A percentile compares a stretch with the other conserved stretches of the same genome.
Evolutionary conservation across 2,888 invertebrate species (phyloP).

Genomic region (Tupiocoris notatus): DNA sequence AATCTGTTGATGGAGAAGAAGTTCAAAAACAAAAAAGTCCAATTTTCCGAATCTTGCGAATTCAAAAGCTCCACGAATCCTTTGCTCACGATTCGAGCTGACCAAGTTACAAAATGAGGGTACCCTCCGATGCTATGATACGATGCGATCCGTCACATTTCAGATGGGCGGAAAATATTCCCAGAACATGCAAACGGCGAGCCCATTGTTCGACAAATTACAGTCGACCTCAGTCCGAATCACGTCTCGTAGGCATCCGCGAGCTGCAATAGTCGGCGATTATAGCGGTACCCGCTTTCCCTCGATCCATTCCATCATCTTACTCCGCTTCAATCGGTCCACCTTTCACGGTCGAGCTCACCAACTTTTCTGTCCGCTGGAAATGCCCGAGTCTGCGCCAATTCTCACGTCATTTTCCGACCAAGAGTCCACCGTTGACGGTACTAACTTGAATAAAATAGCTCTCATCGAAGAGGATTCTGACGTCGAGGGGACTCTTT

Average conservation of each 20-base stretch:
- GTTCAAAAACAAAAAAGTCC: too few relatives aligned
- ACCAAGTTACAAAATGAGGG: not conserved
- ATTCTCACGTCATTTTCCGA: too few relatives aligned
- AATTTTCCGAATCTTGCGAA: not conserved
- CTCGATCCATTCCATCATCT: not conserved
- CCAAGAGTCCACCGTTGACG: too few relatives aligned
- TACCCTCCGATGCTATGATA: not conserved
- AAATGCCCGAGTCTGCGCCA: too few relatives aligned
- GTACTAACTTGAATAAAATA: too few relatives aligned
- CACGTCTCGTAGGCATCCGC: not conserved
- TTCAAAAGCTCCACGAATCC: not conserved
- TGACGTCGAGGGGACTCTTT: too few relatives aligned
- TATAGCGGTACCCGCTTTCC: not conserved
- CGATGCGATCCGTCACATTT: not conserved
- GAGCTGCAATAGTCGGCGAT: not conserved
- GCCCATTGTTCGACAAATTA: not conserved
- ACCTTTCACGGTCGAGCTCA: too few relatives aligned
- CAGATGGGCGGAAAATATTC: not conserved
- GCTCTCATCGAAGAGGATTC: too few relatives aligned
- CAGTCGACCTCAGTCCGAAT: not conserved
- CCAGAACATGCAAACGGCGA: not conserved
- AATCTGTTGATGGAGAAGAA: too few relatives aligned
- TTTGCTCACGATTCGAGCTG: not conserved
- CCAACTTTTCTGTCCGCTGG: too few relatives aligned
- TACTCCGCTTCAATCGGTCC: too few relatives aligned